phyloP scores from a whole-genome alignment of 2,113 vertebrate species.

The Acrocephalus arundinaceus region DNA sequence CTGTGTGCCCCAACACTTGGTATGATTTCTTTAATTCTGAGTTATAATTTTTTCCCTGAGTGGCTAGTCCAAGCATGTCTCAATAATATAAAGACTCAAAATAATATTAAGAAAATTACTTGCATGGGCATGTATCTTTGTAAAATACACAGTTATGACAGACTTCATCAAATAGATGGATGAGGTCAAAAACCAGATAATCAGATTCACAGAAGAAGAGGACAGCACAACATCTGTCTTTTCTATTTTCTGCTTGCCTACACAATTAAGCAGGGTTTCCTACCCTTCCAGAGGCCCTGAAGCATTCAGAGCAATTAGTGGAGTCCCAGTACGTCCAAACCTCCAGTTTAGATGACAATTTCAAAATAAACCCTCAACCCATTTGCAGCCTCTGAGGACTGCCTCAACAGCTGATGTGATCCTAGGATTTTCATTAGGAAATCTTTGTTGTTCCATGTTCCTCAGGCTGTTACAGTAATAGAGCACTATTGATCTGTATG shows the following conservation, averaged over 20 bases:
- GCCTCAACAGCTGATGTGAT: not conserved
- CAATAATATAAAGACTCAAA: not conserved
- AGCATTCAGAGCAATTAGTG: not conserved
- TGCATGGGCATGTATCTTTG: not conserved
- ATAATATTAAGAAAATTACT: not conserved
- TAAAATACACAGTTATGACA: not conserved
- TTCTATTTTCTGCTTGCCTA: conserved; percentile 24
- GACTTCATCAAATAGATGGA: not conserved
- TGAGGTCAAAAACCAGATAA: conserved; percentile 20
- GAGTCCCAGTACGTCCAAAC: not conserved
- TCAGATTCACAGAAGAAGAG: conserved; percentile 15
- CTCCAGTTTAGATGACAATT: not conserved
- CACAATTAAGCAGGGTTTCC: not conserved
- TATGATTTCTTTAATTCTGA: not conserved
- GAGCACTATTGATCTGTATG: not conserved
- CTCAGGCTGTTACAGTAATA: not conserved
- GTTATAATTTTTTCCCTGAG: not conserved
- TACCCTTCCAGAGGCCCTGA: not conserved
- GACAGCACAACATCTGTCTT: conserved; percentile 23
- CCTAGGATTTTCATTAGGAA: not conserved
- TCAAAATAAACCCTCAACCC: not conserved
- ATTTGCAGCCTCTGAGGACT: not conserved
- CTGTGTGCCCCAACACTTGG: not conserved
- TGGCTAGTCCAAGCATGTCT: not conserved
- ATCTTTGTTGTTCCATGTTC: not conserved